Evolutionary conservation across 1,140 invertebrate genomes (phyloP).

Genomic region (Pogonognathellus flavescens): DNA sequence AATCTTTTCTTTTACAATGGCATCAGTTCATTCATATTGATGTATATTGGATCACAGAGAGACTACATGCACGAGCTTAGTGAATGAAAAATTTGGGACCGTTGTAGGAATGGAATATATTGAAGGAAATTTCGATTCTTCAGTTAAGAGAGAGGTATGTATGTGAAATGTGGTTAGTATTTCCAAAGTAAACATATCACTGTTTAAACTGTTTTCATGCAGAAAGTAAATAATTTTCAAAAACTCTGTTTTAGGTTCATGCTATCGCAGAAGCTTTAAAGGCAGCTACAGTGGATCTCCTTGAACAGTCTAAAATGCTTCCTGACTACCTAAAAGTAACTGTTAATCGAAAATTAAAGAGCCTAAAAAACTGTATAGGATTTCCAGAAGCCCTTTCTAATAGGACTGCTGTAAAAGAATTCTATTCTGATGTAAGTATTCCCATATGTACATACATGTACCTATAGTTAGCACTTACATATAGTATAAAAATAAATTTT

Average conservation of each 20-base stretch:
- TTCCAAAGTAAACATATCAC: not conserved
- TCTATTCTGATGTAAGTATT: conserved; percentile 48
- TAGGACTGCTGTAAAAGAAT: conserved; percentile 6
- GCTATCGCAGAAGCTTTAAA: conserved; percentile 38
- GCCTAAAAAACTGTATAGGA: conserved; percentile 49
- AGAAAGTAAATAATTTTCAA: too few species aligned
- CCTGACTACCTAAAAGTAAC: conserved; percentile 28
- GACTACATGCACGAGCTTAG: conserved; percentile 47
- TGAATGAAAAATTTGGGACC: conserved; percentile 53
- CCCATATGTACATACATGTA: too few species aligned
- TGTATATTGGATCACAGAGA: not conserved
- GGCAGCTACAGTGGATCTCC: conserved; percentile 16
- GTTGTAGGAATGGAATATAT: conserved; percentile 52
- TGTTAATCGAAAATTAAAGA: conserved; percentile 4
- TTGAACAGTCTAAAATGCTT: conserved; percentile 1
- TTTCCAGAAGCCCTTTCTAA: conserved; percentile 47
- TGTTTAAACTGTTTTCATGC: too few species aligned
- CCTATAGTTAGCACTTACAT: not conserved
- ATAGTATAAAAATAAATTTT: not conserved
- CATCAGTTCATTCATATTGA: not conserved
- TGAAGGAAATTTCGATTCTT: conserved; percentile 24
- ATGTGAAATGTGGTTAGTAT: not conserved
- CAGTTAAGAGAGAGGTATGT: conserved; percentile 39
- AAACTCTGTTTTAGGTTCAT: too few species aligned
- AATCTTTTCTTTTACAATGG: not conserved